Percentiles rank a stretch among this genome's conserved stretches.
Conservation (phyloP, 30 jellyfish, hydroid and myxozoan species). For the Catostylus mosaicus region DNA sequence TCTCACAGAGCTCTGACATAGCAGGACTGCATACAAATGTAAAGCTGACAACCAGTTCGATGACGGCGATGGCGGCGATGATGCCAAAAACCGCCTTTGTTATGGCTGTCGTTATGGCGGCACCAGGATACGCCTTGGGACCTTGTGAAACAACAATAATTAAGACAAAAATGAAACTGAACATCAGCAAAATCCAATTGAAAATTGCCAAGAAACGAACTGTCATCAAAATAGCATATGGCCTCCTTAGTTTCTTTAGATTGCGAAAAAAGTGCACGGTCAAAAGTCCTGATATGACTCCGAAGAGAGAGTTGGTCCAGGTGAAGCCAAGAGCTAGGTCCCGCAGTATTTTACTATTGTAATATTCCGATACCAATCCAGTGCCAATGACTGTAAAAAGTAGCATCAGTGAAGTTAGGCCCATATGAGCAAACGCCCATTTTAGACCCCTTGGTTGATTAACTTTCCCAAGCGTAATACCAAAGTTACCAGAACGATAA, state of each 20-base stretch:
- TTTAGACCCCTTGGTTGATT: conserved; percentile 18
- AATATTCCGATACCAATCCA: conserved; percentile 12
- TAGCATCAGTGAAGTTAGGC: not conserved
- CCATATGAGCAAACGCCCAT: conserved; percentile 23
- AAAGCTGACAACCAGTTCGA: conserved; percentile 12
- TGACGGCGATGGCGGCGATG: not conserved
- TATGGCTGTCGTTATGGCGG: not conserved
- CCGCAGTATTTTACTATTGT: conserved; percentile 4
- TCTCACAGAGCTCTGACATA: conserved; percentile 12
- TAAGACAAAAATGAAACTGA: conserved; percentile 10
- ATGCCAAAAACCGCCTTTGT: conserved; percentile 10
- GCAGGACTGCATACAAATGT: conserved; percentile 27
- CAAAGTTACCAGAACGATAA: conserved; percentile 43
- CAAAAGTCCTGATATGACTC: not conserved
- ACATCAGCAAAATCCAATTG: conserved; percentile 13
- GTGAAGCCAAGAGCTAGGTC: conserved; percentile 32
- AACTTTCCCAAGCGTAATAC: conserved; percentile 33
- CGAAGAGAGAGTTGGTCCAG: conserved; percentile 15
- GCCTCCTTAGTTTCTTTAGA: conserved; percentile 18
- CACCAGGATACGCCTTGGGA: not conserved
- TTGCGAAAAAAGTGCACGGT: conserved; percentile 18
- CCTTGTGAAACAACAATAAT: conserved; percentile 1
- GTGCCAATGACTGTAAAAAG: conserved; percentile 23
- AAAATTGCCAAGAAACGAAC: conserved; percentile 41
- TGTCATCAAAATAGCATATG: conserved; percentile 30